Evolutionary conservation across 2,797 vertebrate species (phyloP), one percentile per base, ranked within the genome.

Genomic region (Hipposideros larvatus): DNA sequence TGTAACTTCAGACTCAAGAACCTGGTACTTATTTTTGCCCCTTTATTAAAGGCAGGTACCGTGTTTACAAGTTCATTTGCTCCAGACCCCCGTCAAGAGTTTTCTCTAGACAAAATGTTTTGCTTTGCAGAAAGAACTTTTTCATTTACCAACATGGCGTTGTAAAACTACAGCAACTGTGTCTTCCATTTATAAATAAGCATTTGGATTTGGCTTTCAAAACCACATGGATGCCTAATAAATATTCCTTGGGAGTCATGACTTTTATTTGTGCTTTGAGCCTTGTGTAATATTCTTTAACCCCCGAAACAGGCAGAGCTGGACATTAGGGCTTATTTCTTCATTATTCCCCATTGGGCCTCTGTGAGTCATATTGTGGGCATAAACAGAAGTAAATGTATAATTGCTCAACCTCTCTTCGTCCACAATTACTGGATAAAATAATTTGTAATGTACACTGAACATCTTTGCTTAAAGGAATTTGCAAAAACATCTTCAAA

Each of bases 261-360:
- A 89, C 91, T 96, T 92, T 91, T 92, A 65, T 91, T 85, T 95
- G 53, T 88, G 73, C 80, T 78, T 83, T 94, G 92, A 94, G 73
- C 22, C 41, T 75, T 92, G 48, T 63, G 63, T 87, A 48, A 77
- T 94, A 26, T 26, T 48, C 91, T 61, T 87, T 51, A 13, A n/a
- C n/a, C 34, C 28, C 65, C 26, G 63, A 88, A 84, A 46, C 18
- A 77, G n/a, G 37, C 59, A 71, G 18, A 89, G 96, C 92, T 41
- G 77, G 87, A 51, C 73, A 77, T 51, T 90, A 73, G 61, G 19
- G 4, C 43, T 73, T 70, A 61, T 87, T 95, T 96, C 94, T 84
- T 80, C 80, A 88, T 91, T 83, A 71, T 61, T 21, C 55, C 92
- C 71, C 46, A 51, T 46, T 91, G 93, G 57, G 53, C 83, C 51